Percentiles rank a stretch among this genome's conserved stretches.
These are phyloP conservation scores for Drosophila fulvimacula DNA, from an alignment of 2,888 invertebrate genomes.

Conservation along the genomic window DNA sequence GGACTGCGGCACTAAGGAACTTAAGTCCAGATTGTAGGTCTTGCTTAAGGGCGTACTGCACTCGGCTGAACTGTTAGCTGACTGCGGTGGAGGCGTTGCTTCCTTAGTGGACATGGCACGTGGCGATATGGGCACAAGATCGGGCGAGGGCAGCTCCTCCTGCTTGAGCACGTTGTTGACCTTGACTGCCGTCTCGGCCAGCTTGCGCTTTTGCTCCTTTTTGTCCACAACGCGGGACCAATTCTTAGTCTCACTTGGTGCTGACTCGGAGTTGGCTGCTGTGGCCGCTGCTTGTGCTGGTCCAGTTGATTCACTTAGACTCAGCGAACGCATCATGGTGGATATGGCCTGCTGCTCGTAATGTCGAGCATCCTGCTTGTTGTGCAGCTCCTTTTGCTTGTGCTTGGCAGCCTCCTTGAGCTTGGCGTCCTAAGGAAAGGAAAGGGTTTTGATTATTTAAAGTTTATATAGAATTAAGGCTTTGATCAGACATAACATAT, in stretches of 20 bases:
- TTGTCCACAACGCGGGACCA: constrained; percentile 85
- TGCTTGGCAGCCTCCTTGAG: constrained; percentile 57
- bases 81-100: constrained; percentile 33
- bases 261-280: constrained; percentile 38
- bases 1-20: constrained; percentile 78
- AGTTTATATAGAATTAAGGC: not conserved
- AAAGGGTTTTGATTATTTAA: not conserved
- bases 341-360: constrained; percentile 83
- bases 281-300: constrained; percentile 34
- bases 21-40: constrained; percentile 78
- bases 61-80: constrained; percentile 34
- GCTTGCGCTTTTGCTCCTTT: constrained; percentile 85
- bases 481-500: not conserved
- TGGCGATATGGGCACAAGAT: constrained; percentile 82
- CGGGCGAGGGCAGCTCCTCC: constrained; percentile 85
- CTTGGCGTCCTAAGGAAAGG: constrained; percentile 41
- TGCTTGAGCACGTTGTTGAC: constrained; percentile 85
- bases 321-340: constrained; percentile 81
- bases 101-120: constrained; percentile 47
- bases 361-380: constrained; percentile 75
- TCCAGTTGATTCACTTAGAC: constrained; percentile 56
- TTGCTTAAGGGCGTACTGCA: constrained; percentile 51
- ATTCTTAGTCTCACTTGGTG: constrained; percentile 69
- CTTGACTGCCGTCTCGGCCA: constrained; percentile 62
- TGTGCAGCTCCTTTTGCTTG: constrained; percentile 70